Percentiles rank a stretch among this genome's conserved stretches.
Conservation (phyloP, 35 echinoderm and acorn worm species). For the Hemicentrotus pulcherrimus region DNA sequence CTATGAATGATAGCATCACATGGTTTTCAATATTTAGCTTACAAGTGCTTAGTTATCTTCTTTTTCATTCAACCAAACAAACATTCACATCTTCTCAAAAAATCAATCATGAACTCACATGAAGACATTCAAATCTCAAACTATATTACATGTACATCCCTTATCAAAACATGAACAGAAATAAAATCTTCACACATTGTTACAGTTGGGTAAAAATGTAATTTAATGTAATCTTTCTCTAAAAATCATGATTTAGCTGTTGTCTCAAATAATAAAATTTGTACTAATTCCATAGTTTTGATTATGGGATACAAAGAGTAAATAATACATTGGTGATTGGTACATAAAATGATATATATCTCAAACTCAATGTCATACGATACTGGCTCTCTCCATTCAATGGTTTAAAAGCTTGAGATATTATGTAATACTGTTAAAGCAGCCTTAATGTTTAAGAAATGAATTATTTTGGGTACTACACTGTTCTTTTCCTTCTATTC, state of each 20-base stretch:
- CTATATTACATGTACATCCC: background rate
- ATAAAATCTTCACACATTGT: background rate
- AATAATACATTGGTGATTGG: background rate
- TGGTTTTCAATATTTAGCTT: too few relatives aligned
- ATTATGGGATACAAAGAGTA: background rate
- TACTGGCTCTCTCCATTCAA: too few relatives aligned
- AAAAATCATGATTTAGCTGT: background rate
- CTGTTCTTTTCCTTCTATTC: too few relatives aligned
- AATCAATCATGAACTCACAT: background rate
- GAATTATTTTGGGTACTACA: too few relatives aligned
- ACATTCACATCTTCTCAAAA: background rate
- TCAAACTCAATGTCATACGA: too few relatives aligned
- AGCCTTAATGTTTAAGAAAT: too few relatives aligned
- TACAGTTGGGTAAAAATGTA: conserved; percentile 3
- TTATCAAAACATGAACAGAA: background rate
- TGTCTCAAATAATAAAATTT: background rate
- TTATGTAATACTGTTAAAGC: too few relatives aligned
- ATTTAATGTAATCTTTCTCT: background rate
- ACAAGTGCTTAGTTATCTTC: too few relatives aligned
- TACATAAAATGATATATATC: background rate
- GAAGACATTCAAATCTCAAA: background rate
- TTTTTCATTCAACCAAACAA: background rate
- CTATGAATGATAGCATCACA: too few relatives aligned
- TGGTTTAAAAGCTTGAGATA: too few relatives aligned
- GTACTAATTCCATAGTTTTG: background rate